These are phyloP conservation scores for Dreissena rostriformis DNA, from an alignment of 1,140 invertebrate genomes.

Conservation along the genomic window DNA sequence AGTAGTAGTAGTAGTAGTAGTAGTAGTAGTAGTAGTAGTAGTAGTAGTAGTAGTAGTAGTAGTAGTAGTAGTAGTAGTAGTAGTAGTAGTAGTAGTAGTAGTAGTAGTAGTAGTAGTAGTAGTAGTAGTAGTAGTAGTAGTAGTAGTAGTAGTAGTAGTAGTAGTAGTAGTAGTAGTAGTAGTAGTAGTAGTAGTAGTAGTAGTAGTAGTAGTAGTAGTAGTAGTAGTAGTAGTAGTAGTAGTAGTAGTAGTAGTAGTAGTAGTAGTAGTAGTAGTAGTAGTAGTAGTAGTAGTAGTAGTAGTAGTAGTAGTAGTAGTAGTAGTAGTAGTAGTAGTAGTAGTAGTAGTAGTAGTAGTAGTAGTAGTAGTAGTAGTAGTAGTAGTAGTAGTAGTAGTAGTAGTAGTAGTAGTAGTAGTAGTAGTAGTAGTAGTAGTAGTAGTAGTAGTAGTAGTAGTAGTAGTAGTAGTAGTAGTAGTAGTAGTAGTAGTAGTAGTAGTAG, in stretches of 20 bases:
- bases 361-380: neutral
- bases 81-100: neutral
- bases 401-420: neutral
- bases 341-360: neutral
- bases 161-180: neutral
- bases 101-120: neutral
- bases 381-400: neutral
- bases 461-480: neutral
- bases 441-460: neutral
- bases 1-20: slow-evolving; percentile 1
- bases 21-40: slow-evolving; percentile 1
- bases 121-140: neutral
- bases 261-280: neutral
- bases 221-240: neutral
- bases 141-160: neutral
- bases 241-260: neutral
- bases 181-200: neutral
- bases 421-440: neutral
- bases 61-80: neutral
- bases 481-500: neutral
- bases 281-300: neutral
- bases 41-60: neutral
- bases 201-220: neutral
- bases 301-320: neutral
- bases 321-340: neutral